Conservation (phyloP, 1,140 invertebrate genomes). For the Neodiprion fabricii region DNA sequence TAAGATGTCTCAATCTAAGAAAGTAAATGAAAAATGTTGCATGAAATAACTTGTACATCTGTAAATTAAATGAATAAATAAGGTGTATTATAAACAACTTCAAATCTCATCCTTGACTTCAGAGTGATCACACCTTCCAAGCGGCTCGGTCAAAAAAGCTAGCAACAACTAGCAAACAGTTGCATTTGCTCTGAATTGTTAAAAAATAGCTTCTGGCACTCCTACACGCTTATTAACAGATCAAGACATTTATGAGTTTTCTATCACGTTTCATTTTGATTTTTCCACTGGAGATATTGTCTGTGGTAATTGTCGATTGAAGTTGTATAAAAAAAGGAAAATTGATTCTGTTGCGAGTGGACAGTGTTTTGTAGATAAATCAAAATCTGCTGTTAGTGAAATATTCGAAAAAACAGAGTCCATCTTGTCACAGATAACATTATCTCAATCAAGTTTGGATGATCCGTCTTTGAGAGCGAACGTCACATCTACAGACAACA, state of each 20-base stretch:
- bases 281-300: conserved; percentile 25
- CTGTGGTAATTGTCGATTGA: conserved; percentile 21
- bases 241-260: conserved; percentile 19
- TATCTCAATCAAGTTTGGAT: conserved; percentile 22
- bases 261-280: conserved; percentile 11
- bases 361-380: conserved; percentile 7
- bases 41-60: too few species aligned
- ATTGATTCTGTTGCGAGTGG: conserved; percentile 1
- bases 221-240: conserved; percentile 19
- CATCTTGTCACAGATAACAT: conserved; percentile 20
- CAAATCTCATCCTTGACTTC: too few species aligned
- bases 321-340: conserved; percentile 20
- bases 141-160: too few species aligned
- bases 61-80: too few species aligned
- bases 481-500: conserved; percentile 9
- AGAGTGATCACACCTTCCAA: too few species aligned
- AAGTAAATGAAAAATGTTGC: too few species aligned
- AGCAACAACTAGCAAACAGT: not conserved
- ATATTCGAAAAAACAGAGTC: conserved; percentile 22
- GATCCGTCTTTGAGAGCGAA: conserved; percentile 15
- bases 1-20: not conserved
- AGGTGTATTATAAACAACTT: too few species aligned
- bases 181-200: conserved; percentile 23
- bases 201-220: conserved; percentile 19
- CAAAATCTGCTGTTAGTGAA: conserved; percentile 7